Conservation (phyloP, 2,113 vertebrate species). For the Condylura cristata region DNA sequence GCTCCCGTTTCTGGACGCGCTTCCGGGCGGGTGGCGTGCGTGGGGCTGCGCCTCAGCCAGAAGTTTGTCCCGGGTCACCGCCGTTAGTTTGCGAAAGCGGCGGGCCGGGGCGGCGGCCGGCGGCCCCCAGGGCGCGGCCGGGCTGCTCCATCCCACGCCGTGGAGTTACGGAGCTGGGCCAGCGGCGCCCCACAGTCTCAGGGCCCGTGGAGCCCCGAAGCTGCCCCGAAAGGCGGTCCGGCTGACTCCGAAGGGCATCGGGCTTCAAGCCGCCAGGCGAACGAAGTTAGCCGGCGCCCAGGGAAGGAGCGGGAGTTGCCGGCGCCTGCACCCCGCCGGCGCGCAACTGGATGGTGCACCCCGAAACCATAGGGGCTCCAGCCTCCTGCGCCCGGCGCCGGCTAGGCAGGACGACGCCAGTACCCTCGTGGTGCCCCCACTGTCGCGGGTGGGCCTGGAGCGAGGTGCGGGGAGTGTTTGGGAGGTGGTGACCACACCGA, state of each 20-base stretch:
- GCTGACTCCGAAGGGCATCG: not conserved
- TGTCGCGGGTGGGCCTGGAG: not conserved
- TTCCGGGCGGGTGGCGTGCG: not conserved
- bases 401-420: not conserved
- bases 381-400: not conserved
- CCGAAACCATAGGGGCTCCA: not conserved
- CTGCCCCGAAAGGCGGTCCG: not conserved
- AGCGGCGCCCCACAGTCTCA: not conserved
- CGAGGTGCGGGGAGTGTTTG: not conserved
- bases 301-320: not conserved
- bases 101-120: not conserved
- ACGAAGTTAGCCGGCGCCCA: not conserved
- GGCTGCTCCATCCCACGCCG: not conserved
- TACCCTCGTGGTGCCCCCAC: not conserved
- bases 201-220: not conserved
- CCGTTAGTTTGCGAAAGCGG: not conserved
- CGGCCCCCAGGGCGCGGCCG: too few species aligned
- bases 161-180: not conserved
- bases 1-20: not conserved
- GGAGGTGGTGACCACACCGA: not conserved
- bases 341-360: not conserved
- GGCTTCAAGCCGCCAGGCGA: not conserved
- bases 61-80: constrained; percentile 69
- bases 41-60: not conserved
- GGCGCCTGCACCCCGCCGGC: not conserved